phyloP scores from a whole-genome alignment of 2,888 invertebrate species.

The Ischnura elegans region DNA sequence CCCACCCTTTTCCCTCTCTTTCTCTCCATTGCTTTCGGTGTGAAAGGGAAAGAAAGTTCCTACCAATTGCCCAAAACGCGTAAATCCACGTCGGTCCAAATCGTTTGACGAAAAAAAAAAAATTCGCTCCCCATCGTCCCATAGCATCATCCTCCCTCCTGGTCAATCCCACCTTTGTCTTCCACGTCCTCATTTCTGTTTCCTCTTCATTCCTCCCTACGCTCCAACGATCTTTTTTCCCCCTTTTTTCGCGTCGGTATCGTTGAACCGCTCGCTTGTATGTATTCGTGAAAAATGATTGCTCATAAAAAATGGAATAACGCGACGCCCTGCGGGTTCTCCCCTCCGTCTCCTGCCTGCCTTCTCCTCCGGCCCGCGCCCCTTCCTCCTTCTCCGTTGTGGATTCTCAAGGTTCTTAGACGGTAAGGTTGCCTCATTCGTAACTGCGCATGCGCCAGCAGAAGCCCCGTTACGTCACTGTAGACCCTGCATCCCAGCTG shows the following conservation, averaged over 20 bases:
- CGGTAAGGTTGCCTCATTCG: no score
- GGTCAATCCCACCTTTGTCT: background rate
- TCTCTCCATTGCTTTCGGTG: background rate
- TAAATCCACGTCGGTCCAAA: slow-evolving; percentile 30
- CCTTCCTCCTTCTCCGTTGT: background rate
- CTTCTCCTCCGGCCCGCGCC: background rate
- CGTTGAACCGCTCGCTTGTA: background rate
- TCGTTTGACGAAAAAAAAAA: slow-evolving; percentile 34
- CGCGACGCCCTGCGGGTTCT: slow-evolving; percentile 5
- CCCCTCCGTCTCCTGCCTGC: background rate
- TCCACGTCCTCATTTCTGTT: no score
- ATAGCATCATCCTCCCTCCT: background rate
- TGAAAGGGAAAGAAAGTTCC: slow-evolving; percentile 6
- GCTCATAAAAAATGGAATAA: slow-evolving; percentile 64
- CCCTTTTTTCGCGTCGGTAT: background rate
- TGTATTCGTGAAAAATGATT: slow-evolving; percentile 60
- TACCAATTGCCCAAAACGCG: slow-evolving; percentile 45
- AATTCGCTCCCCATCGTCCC: background rate
- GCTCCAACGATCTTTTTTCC: background rate
- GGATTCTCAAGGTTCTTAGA: no score
- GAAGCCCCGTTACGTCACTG: no score
- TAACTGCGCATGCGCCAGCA: no score
- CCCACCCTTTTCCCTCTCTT: background rate
- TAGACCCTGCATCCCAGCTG: no score
- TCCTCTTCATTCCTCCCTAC: background rate